Base-by-base conservation (phyloP, 2,888 invertebrate genomes). In the Pristionchus entomophagus region DNA sequence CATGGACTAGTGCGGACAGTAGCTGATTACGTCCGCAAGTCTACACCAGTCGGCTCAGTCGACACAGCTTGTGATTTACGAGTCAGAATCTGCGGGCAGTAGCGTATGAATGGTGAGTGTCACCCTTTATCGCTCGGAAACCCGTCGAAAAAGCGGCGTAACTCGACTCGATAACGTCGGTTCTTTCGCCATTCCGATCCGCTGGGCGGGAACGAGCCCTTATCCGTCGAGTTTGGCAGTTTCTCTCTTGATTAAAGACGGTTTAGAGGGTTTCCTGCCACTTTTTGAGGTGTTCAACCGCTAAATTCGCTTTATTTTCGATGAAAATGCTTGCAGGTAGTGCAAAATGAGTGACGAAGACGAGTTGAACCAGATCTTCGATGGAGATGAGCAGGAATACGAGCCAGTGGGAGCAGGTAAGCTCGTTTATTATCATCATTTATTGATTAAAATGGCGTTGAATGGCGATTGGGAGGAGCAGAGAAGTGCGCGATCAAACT, bases 331-430 rank as follows among this genome's bases (percentile, higher is more conserved):
- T 59, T 59, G 12, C 5, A 65, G 65, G 65, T 65, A 65, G 65
- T 65, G 65, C 65, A 65, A 35, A 35, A 65, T 65, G 65, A 65
- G 65, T 35, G 35, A 32, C 32, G 65, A 56, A 8, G 56, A 65
- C 32, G 35, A 65, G n/a, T 6, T 65, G 32, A n/a, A 12, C 0
- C 14, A 65, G 35, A 65, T 65, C 14, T 65, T 65, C 65, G 65
- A 65, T 8, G 32, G 6, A 35, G 22, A 8, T 17, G 65, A 65
- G 29, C 65, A 32, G 14, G 65, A n/a, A n/a, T n/a, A 35, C 17
- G 65, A 65, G 32, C 32, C n/a, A 26, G 59, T n/a, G 5, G 26
- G 10, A n/a, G n/a, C 59, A 59, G 59, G 59, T 59, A 22, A 22
- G 56, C 2, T 5, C 19, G 51, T 51, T 51, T 51, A 1, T 17